Base-by-base conservation (phyloP, 1,140 invertebrate species). In the Catajapyx aquilonaris region DNA sequence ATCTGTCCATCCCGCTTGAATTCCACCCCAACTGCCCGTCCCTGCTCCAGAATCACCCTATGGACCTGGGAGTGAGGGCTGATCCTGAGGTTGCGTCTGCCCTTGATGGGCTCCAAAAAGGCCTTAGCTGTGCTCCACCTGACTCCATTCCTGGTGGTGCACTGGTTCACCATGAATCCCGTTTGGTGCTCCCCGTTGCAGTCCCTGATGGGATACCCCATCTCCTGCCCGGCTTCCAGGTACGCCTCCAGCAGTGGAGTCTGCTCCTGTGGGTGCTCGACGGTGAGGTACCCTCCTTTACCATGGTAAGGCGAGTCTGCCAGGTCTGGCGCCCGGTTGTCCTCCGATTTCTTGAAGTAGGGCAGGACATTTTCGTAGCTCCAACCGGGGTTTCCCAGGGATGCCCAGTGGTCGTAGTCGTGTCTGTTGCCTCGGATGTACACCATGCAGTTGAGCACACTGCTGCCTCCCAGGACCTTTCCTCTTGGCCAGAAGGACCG, bases 361-460 rank as follows among this genome's bases (percentile, higher is more conserved):
- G 83, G 75, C 0, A 91, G 54, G 0, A 78, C 75, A 21, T 86
- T 76, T 32, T 78, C 70, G 47, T 76, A 88, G 0, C 79, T 75
- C 94, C 94, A 98, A 2, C 86, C 87, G 1, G 69, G 68, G 46
- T 93, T 94, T 0, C 93, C 93, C 20, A 79, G 57, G 0, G 68
- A 58, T 51, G 88, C 85, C 93, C 94, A 98, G 4, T 66, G 62
- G 48, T 97, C 84, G 53, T 96, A 98, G 53, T 98, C 93, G 40
- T 68, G 72, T 41, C 74, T 74, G 52, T 96, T 93, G 0, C 91
- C 93, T 19, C 93, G 64, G 0, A 97, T 63, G 49, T 97, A 98
- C 0, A 95, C 64, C 93, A 98, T 97, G 49, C 94, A 95, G 55
- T 98, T 98, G 0, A 97, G 63, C 0, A 93, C 84, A 2, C 72